phyloP scores from a whole-genome alignment of 2,797 vertebrate species.

The Carduelis carduelis region DNA sequence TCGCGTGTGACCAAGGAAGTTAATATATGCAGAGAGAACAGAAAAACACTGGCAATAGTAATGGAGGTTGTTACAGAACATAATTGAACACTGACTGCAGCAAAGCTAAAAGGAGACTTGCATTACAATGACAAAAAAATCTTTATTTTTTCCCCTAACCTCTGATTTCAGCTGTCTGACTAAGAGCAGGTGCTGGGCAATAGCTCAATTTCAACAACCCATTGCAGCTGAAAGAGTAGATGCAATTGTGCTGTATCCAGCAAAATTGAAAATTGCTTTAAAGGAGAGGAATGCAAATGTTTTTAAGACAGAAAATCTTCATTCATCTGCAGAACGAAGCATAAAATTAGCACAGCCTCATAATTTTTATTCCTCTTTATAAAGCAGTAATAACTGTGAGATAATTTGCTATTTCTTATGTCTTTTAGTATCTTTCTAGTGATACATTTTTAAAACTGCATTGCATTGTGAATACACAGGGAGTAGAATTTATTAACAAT shows the following conservation, averaged over 20 bases:
- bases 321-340: conserved; percentile 45
- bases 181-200: conserved; percentile 63
- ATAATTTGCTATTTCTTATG: not conserved
- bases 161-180: conserved; percentile 66
- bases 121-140: conserved; percentile 67
- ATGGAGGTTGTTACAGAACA: conserved; percentile 52
- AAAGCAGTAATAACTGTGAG: not conserved
- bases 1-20: conserved; percentile 4
- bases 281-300: conserved; percentile 29
- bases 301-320: conserved; percentile 49
- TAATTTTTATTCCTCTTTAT: conserved; percentile 1
- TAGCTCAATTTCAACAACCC: conserved; percentile 57
- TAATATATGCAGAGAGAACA: conserved; percentile 48
- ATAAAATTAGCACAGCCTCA: conserved; percentile 47
- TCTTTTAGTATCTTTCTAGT: not conserved
- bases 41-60: conserved; percentile 44
- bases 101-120: conserved; percentile 68
- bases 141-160: conserved; percentile 58
- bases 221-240: conserved; percentile 59
- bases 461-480: not conserved
- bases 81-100: conserved; percentile 65
- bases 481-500: not conserved
- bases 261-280: conserved; percentile 57
- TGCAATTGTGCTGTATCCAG: conserved; percentile 50
- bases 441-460: not conserved